Evolutionary conservation across 2,113 vertebrate genomes (phyloP), one percentile per base, ranked within the genome.

Genomic region (Lates calcarifer): DNA sequence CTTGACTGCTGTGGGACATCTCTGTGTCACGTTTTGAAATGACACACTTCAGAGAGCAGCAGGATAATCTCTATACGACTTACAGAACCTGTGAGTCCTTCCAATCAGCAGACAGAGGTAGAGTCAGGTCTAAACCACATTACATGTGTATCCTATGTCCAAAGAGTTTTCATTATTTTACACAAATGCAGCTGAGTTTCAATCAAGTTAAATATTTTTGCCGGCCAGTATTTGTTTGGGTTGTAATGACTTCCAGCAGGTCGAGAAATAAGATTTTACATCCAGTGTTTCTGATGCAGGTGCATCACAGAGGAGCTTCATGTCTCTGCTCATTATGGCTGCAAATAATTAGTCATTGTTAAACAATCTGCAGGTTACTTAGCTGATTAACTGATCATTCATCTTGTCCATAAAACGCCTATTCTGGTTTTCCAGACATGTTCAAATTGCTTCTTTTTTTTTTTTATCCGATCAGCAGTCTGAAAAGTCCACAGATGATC

Each of bases 21-120:
- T 69, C 31, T 63, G 60, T 87, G 79, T 71, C 85, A 65, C 47
- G 81, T 70, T 66, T 12, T 35, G 11, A 65, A 56, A 68, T 31
- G 47, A 73, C 56, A 55, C 5, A 4, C 26, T 58, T 57, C 28
- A 62, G 10, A 80, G 18, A 24, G 20, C 66, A 64, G 82, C 2
- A 4, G 74, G 6, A 29, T 8, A 0, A n/a, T n/a, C 26, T 58
- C 14, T 24, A 15, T 35, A 15, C 45, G 15, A 62, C 6, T 14
- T 7, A 60, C 26, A 47, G 61, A 17, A 68, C 39, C 31, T 62
- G 18, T 22, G 18, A 24, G 8, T 24, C 3, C 58, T 56, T 63
- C 22, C 35, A 53, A 18, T 26, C 47, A 43, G 57, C 35, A 57
- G 12, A 22, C 1, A n/a, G 7, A 53, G 35, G n/a, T 10, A 47